These are phyloP conservation scores for Pangasianodon hypophthalmus DNA, from an alignment of 2,113 vertebrate species.

Conservation along the genomic window DNA sequence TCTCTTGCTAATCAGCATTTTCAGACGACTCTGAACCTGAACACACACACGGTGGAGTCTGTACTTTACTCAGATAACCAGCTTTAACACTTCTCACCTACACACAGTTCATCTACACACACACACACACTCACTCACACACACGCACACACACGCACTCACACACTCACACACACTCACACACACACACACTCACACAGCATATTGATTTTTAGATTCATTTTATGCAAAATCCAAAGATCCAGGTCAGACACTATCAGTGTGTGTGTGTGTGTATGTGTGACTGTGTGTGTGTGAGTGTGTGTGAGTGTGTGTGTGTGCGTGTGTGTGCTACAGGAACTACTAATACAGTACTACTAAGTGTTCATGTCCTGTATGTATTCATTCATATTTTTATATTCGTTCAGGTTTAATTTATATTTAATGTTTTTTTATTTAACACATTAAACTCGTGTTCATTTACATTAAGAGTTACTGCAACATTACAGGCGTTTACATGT, in stretches of 20 bases:
- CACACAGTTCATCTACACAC: neutral
- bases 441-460: no score
- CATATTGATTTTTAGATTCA: neutral
- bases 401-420: no score
- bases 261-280: neutral
- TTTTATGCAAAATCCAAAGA: neutral
- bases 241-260: neutral
- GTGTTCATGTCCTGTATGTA: neutral
- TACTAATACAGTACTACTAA: no score
- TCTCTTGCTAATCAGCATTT: neutral
- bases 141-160: neutral
- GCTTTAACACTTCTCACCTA: neutral
- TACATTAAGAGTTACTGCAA: neutral
- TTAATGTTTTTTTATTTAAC: no score
- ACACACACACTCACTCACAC: neutral
- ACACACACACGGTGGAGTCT: conserved; percentile 46
- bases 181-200: neutral
- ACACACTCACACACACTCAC: neutral
- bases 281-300: neutral
- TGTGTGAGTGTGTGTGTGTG: neutral
- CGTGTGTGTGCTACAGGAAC: neutral
- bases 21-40: conserved; percentile 53
- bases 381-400: neutral
- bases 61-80: neutral
- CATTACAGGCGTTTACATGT: neutral